Evolutionary conservation across 2,113 vertebrate species (phyloP).

Genomic region (Dryoscopus gambensis): DNA sequence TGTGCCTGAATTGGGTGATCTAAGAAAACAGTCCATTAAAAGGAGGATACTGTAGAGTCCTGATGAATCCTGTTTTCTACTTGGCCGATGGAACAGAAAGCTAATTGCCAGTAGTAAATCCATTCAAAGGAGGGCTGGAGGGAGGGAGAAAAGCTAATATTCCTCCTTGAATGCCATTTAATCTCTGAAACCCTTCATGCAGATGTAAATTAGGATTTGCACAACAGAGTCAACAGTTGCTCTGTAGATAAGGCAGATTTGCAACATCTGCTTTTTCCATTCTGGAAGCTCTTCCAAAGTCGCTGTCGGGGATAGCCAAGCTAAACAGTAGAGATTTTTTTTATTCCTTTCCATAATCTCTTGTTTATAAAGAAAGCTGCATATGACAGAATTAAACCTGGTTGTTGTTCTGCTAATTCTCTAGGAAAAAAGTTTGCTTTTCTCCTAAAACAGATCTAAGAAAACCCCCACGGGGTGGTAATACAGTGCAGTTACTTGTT

Average conservation of each 20-base stretch:
- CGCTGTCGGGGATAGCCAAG: not conserved
- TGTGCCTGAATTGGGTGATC: slow-evolving; percentile 32
- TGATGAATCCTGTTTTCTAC: slow-evolving; percentile 69
- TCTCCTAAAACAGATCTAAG: not conserved
- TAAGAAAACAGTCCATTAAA: slow-evolving; percentile 58
- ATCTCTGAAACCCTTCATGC: slow-evolving; percentile 65
- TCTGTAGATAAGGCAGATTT: slow-evolving; percentile 59
- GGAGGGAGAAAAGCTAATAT: slow-evolving; percentile 65
- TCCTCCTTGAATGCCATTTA: slow-evolving; percentile 67
- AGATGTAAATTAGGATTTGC: slow-evolving; percentile 69
- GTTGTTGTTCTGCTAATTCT: slow-evolving; percentile 14
- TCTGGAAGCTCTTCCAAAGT: slow-evolving; percentile 42
- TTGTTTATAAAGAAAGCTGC: slow-evolving; percentile 18
- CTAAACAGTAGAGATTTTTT: slow-evolving; percentile 16
- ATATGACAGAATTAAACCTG: slow-evolving; percentile 17
- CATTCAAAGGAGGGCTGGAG: slow-evolving; percentile 58
- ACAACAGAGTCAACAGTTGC: slow-evolving; percentile 67
- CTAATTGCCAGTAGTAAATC: slow-evolving; percentile 68
- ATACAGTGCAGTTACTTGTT: not conserved
- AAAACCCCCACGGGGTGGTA: not conserved
- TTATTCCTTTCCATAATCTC: not conserved
- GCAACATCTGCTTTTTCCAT: slow-evolving; percentile 71
- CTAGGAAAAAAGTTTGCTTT: not conserved
- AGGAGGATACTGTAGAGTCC: slow-evolving; percentile 55
- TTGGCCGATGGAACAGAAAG: slow-evolving; percentile 66